These are phyloP conservation scores for Pan paniscus DNA, from an alignment of 2,113 vertebrate genomes.

Conservation along the genomic window DNA sequence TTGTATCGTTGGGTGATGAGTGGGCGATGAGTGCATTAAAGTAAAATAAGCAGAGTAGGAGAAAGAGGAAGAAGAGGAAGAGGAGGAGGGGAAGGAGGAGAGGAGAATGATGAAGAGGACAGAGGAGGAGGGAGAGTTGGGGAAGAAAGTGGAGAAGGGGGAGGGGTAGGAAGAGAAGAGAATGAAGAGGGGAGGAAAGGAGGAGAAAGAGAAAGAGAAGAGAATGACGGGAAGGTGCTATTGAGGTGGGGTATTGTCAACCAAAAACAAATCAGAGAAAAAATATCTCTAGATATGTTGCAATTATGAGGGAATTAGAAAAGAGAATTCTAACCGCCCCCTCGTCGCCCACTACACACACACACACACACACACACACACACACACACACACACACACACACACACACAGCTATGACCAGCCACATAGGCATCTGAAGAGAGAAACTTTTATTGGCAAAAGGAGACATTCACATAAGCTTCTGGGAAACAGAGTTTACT, in stretches of 20 bases:
- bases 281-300: not conserved
- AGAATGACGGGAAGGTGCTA: not conserved
- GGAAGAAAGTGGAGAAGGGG: not conserved
- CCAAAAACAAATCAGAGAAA: not conserved
- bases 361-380: not conserved
- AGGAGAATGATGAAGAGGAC: accelerated
- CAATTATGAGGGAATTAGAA: not conserved
- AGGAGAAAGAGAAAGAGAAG: accelerated
- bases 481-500: not conserved
- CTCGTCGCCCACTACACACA: too few relatives aligned
- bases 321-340: not conserved
- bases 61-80: not conserved
- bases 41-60: not conserved
- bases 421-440: not conserved
- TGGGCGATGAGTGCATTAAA: not conserved
- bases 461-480: not conserved
- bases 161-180: accelerated
- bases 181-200: not conserved
- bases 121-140: not conserved
- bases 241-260: not conserved
- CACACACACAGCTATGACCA: not conserved
- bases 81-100: accelerated
- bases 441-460: not conserved
- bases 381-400: too few relatives aligned
- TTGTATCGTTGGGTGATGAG: not conserved